phyloP scores from a whole-genome alignment of 2,797 vertebrate genomes.

The Xenops minutus region DNA sequence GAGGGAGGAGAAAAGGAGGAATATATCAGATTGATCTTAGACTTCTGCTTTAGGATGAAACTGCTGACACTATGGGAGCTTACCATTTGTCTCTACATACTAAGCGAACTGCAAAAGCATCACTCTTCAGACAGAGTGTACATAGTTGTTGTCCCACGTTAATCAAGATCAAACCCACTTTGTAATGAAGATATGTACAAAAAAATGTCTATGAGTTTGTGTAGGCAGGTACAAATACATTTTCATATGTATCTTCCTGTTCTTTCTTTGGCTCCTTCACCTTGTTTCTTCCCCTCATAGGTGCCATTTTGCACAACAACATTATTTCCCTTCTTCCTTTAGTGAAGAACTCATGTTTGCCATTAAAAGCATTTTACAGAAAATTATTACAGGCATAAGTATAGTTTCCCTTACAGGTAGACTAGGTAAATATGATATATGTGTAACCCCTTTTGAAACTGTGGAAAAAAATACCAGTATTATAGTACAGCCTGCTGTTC shows the following conservation, averaged over 20 bases:
- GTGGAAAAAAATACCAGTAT: neutral
- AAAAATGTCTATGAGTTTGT: accelerated
- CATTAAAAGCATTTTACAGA: neutral
- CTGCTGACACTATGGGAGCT: neutral
- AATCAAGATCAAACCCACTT: neutral
- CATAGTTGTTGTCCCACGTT: accelerated
- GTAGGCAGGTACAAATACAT: neutral
- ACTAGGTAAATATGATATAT: neutral
- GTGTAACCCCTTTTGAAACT: neutral
- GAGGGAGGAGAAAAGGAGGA: neutral
- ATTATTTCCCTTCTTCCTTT: neutral
- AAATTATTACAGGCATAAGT: neutral
- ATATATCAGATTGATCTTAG: neutral
- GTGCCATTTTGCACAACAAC: neutral
- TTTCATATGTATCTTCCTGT: neutral
- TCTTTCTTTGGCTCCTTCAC: neutral
- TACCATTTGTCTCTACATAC: neutral
- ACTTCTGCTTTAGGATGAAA: neutral
- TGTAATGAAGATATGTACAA: neutral
- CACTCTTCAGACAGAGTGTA: neutral
- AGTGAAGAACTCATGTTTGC: neutral
- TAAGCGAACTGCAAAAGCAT: neutral
- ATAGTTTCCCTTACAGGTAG: neutral
- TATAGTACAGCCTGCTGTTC: neutral
- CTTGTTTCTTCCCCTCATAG: neutral